phyloP scores from a whole-genome alignment of 2,888 invertebrate species.

The Scaptomyza parva region DNA sequence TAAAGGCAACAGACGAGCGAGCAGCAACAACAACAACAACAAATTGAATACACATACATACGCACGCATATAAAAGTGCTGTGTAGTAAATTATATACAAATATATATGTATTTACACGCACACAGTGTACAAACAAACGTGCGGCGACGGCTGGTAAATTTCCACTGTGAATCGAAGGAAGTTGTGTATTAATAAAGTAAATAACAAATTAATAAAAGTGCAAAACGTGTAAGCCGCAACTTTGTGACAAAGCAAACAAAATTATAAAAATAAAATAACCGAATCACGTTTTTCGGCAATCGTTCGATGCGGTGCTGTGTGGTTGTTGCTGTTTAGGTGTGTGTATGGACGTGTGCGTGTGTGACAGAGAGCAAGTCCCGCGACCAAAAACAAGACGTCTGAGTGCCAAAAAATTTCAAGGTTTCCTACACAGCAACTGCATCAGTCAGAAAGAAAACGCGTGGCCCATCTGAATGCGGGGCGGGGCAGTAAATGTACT shows the following conservation, averaged over 20 bases:
- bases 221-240: slow-evolving; percentile 64
- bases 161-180: slow-evolving; percentile 74
- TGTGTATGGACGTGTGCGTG: slow-evolving; percentile 12
- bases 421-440: slow-evolving; percentile 49
- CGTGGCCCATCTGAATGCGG: slow-evolving; percentile 31
- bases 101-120: slow-evolving; percentile 17
- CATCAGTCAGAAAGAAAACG: slow-evolving; percentile 24
- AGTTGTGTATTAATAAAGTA: slow-evolving; percentile 75
- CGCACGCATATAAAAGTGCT: slow-evolving; percentile 35
- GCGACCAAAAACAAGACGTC: slow-evolving; percentile 43
- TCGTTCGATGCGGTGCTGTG: slow-evolving; percentile 29
- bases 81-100: slow-evolving; percentile 45
- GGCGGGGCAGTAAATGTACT: slow-evolving; percentile 17
- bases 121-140: slow-evolving; percentile 40
- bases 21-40: slow-evolving; percentile 53
- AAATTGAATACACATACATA: slow-evolving; percentile 50
- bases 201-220: slow-evolving; percentile 57
- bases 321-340: slow-evolving; percentile 12
- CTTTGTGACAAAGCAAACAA: slow-evolving; percentile 38
- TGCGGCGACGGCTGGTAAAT: slow-evolving; percentile 70
- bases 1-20: slow-evolving; percentile 53
- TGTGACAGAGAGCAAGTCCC: slow-evolving; percentile 42
- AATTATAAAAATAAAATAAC: slow-evolving; percentile 17
- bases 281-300: slow-evolving; percentile 74
- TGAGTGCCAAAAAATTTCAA: slow-evolving; percentile 66